Conservation (phyloP, 2,888 invertebrate species). For the Apamea monoglypha region DNA sequence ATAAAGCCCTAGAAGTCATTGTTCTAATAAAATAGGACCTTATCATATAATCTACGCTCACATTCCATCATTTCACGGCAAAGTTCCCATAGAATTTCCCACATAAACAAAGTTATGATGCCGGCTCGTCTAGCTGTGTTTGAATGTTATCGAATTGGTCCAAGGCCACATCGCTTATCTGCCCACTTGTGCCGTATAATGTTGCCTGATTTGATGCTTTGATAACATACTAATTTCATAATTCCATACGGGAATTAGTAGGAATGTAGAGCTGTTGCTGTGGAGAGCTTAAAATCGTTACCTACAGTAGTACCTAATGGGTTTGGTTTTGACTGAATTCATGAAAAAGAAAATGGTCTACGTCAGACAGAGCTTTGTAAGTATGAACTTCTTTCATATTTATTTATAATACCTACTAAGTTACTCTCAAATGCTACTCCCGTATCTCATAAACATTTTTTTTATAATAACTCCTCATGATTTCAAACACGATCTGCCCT, state of each 20-base stretch:
- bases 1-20: slow-evolving; percentile 14
- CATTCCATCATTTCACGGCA: slow-evolving; percentile 53
- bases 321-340: not conserved
- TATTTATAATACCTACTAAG: not conserved
- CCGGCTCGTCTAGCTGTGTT: slow-evolving; percentile 62
- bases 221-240: slow-evolving; percentile 54
- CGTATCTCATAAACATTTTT: not conserved
- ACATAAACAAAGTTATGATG: slow-evolving; percentile 61
- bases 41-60: slow-evolving; percentile 32
- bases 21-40: slow-evolving; percentile 48
- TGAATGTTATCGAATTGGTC: slow-evolving; percentile 73
- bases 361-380: not conserved
- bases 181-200: slow-evolving; percentile 57
- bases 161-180: slow-evolving; percentile 74
- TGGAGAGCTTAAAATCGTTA: not conserved
- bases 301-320: not conserved
- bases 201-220: slow-evolving; percentile 51
- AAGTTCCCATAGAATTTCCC: slow-evolving; percentile 63
- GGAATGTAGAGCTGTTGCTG: not conserved
- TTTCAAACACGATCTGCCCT: not conserved
- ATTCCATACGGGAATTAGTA: slow-evolving; percentile 24
- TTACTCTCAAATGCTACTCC: not conserved
- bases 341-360: no score
- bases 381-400: not conserved
- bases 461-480: not conserved